These are phyloP conservation scores for Dasyornis broadbenti DNA, from an alignment of 2,113 vertebrate genomes.

Conservation along the genomic window DNA sequence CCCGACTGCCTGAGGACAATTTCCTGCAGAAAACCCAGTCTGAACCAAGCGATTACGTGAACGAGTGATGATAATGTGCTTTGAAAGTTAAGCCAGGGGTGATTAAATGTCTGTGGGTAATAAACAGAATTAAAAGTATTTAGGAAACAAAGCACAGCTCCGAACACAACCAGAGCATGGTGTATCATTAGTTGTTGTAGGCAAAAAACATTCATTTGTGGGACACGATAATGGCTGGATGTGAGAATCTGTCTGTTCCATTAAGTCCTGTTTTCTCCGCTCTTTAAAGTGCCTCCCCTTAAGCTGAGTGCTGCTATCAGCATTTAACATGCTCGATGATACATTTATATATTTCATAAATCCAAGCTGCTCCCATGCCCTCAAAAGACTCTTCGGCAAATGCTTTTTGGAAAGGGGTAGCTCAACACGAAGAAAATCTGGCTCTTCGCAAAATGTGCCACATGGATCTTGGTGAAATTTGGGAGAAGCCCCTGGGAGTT, in stretches of 20 bases:
- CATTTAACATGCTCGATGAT: neutral
- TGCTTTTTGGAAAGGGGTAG: neutral
- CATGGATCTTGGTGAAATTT: neutral
- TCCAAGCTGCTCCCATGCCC: neutral
- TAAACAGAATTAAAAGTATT: slow-evolving; percentile 54
- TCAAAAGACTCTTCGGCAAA: neutral
- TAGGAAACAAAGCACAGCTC: slow-evolving; percentile 20
- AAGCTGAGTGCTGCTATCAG: neutral
- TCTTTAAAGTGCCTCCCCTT: neutral
- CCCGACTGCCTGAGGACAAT: neutral
- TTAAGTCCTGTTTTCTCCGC: neutral
- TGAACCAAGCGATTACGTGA: slow-evolving; percentile 35
- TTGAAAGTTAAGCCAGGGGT: slow-evolving; percentile 62
- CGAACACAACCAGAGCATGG: neutral
- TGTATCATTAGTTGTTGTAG: neutral
- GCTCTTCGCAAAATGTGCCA: neutral
- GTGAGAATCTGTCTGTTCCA: neutral
- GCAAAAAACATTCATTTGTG: neutral
- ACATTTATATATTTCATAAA: neutral
- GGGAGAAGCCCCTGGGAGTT: neutral
- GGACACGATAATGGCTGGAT: neutral
- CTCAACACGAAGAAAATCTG: neutral
- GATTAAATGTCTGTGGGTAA: slow-evolving; percentile 49
- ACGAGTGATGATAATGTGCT: slow-evolving; percentile 44
- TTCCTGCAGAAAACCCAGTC: slow-evolving; percentile 49